Conservation (phyloP, 2,797 vertebrate species). For the Eulemur mongoz region DNA sequence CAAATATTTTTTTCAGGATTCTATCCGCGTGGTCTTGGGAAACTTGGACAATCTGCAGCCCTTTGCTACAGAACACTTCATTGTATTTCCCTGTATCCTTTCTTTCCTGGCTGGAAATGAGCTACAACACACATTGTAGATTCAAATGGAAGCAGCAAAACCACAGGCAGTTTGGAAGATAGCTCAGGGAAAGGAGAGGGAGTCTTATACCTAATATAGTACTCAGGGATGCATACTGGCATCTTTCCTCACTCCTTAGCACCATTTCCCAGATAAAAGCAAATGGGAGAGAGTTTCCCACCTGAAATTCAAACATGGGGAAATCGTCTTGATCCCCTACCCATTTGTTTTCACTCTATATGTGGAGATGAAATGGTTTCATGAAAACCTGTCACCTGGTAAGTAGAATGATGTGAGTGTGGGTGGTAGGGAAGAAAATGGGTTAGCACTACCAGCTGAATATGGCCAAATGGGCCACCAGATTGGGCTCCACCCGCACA, state of each 20-base stretch:
- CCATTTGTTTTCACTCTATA: conserved; percentile 89
- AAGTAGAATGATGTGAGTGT: conserved; percentile 4
- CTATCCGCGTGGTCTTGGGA: conserved; percentile 90
- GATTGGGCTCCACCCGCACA: neutral
- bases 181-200: neutral
- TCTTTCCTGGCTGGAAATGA: neutral
- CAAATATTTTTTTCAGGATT: conserved; percentile 85
- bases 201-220: neutral
- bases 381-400: conserved; percentile 58
- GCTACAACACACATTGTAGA: neutral
- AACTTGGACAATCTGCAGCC: conserved; percentile 91
- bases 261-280: conserved; percentile 87
- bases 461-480: neutral
- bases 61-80: conserved; percentile 91
- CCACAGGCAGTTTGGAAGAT: neutral
- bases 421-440: neutral
- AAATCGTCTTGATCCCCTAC: conserved; percentile 81
- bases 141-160: neutral
- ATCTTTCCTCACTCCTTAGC: conserved; percentile 65
- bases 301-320: conserved; percentile 82
- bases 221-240: neutral
- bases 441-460: neutral
- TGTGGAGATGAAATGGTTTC: conserved; percentile 86
- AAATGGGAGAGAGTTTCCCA: conserved; percentile 86
- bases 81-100: conserved; percentile 95